Evolutionary conservation across 2,888 invertebrate species (phyloP).

Genomic region (Tenthredo mesomela): DNA sequence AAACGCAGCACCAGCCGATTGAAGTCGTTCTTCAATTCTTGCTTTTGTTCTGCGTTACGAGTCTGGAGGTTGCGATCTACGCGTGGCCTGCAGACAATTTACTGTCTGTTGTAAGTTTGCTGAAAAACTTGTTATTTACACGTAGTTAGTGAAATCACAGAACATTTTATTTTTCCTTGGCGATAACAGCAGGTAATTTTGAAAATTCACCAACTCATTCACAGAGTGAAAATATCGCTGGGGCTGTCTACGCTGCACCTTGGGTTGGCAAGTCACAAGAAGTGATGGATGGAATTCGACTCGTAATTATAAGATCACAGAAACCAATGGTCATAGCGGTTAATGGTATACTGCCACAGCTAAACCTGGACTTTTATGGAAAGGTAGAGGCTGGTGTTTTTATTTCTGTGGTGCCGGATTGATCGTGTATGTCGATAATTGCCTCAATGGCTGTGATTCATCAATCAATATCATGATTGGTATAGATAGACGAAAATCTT

Average conservation of each 20-base stretch:
- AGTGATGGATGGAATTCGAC: not conserved
- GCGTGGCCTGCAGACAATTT: conserved; percentile 27
- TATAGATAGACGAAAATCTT: not conserved
- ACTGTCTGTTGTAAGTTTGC: not conserved
- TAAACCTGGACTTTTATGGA: not conserved
- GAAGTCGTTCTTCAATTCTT: not conserved
- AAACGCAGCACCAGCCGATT: conserved; percentile 11
- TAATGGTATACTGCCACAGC: not conserved
- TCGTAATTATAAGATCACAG: not conserved
- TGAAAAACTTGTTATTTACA: not conserved
- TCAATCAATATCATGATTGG: too few relatives aligned
- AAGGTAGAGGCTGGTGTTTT: not conserved
- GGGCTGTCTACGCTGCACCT: not conserved
- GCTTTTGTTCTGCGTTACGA: not conserved
- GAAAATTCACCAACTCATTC: not conserved
- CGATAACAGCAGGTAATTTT: not conserved
- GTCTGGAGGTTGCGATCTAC: not conserved
- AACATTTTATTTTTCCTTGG: not conserved
- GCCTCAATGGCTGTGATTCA: not conserved
- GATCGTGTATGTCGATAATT: not conserved
- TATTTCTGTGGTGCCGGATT: not conserved
- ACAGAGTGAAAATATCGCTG: conserved; percentile 1
- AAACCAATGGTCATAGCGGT: not conserved
- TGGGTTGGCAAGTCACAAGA: not conserved
- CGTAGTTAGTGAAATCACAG: not conserved